Evolutionary conservation across 2,113 vertebrate species (phyloP).

Genomic region (zebrafish (Danio rerio)): DNA sequence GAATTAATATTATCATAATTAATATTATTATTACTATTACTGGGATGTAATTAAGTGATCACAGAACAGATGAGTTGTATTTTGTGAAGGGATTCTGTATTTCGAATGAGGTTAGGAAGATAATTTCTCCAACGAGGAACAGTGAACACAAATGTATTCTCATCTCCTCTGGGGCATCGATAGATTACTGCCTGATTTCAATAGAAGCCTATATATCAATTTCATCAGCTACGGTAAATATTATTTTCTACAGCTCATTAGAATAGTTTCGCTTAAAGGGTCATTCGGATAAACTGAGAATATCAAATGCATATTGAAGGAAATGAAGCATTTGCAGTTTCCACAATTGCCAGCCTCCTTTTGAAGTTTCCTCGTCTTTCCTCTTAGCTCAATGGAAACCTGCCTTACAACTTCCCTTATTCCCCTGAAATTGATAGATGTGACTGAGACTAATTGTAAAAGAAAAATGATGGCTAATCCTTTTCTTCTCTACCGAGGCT

Average conservation of each 20-base stretch:
- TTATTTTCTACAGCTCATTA: background rate
- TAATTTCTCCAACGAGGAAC: too few relatives aligned
- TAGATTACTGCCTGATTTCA: background rate
- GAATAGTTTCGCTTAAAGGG: background rate
- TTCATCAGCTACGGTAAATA: background rate
- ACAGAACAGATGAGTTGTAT: too few relatives aligned
- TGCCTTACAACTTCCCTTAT: constrained; percentile 22
- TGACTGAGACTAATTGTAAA: constrained; percentile 49
- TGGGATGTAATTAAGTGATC: too few relatives aligned
- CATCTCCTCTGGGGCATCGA: too few relatives aligned
- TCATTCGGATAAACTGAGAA: constrained; percentile 1
- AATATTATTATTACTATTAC: too few relatives aligned
- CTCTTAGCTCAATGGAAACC: background rate
- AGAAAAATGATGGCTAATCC: constrained; percentile 45
- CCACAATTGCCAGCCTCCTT: background rate
- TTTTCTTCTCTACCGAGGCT: constrained; percentile 48
- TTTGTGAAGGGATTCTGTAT: too few relatives aligned
- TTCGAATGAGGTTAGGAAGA: too few relatives aligned
- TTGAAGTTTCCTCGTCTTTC: background rate
- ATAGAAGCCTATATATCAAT: background rate
- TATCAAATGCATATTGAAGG: constrained; percentile 1
- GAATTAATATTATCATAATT: too few relatives aligned
- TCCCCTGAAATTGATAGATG: constrained; percentile 26
- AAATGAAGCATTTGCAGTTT: constrained; percentile 11
- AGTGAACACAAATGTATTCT: too few relatives aligned